Conservation (phyloP, 2,797 vertebrate species). For the Catostomus latipinnis region DNA sequence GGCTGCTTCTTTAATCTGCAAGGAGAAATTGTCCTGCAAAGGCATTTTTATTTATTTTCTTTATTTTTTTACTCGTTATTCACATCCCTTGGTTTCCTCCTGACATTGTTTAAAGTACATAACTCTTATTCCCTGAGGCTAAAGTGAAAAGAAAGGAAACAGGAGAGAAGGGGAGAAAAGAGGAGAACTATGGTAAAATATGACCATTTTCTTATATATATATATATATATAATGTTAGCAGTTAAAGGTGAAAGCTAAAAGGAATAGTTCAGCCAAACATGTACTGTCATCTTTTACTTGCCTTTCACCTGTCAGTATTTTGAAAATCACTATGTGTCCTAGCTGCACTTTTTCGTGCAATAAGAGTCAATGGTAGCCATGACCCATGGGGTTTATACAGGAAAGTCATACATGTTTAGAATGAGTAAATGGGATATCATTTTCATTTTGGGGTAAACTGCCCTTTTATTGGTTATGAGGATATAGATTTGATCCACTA, state of each 20-base stretch:
- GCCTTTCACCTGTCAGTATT: too few species aligned
- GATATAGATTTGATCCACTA: too few species aligned
- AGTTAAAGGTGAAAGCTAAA: background rate
- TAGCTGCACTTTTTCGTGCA: too few species aligned
- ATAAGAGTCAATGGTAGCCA: too few species aligned
- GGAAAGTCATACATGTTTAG: too few species aligned
- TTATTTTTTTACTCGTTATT: conserved; percentile 30
- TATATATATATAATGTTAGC: background rate
- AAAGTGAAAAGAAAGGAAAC: background rate
- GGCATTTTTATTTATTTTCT: background rate
- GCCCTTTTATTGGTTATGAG: too few species aligned
- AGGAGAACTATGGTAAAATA: background rate
- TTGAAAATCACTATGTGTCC: too few species aligned
- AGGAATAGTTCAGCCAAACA: background rate
- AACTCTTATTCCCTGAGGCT: conserved; percentile 30
- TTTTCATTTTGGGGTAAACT: too few species aligned
- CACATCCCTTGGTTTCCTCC: conserved; percentile 8
- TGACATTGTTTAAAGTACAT: conserved; percentile 23
- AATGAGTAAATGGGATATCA: too few species aligned
- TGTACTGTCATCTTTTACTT: too few species aligned
- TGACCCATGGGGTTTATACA: too few species aligned
- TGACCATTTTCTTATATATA: background rate
- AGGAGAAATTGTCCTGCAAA: conserved; percentile 36
- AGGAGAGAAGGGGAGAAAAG: conserved; percentile 1
- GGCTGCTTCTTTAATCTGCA: conserved; percentile 30